Base-by-base conservation (phyloP, 2,888 invertebrate genomes). In the Drepana falcataria region DNA sequence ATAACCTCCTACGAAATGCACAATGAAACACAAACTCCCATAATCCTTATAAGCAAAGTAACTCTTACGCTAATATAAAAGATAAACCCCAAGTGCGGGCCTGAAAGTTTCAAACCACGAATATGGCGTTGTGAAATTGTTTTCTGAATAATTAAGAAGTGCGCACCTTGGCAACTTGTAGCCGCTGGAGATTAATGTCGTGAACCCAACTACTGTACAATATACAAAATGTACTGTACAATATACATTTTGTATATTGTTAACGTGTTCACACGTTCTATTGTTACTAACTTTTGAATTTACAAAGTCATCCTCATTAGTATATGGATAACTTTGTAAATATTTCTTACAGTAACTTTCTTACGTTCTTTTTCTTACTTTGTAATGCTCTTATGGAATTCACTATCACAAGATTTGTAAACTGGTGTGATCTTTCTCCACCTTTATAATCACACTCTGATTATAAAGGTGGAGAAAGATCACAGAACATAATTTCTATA, bases 131-230 rank as follows among this genome's bases (percentile, higher is more conserved):
- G 3, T 40, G 41, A 40, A 51, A 51, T 51, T 51, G 51, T 51
- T 51, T 33, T 49, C 56, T 59, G 52, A 59, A 59, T 59, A 57
- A 59, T 59, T 59, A 57, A 57, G 55, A 51, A 49, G 52, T 47
- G 35, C 53, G 53, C 48, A 59, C 59, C 59, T 56, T 54, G 49
- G 53, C 56, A 59, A 55, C 55, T 59, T 55, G 47, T 34, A 51
- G 33, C 41, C 51, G 40, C 51, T 51, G 33, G 51, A 51, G 51
- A 51, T 51, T 51, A 51, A 51, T 51, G 34, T 40, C 41, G 51
- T 21, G 9, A 2, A 44, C 44, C 6, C 9, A 44, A 44, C 44
- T 9, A 44, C 44, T 44, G 44, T 7, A 7, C 9, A 44, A 44
- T 44, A 44, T 44, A 9, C 9, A 44, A 9, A 9, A 44, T 44